Evolutionary conservation across 2,888 invertebrate species (phyloP).

Genomic region (Gastracanthus pulcherrimus): DNA sequence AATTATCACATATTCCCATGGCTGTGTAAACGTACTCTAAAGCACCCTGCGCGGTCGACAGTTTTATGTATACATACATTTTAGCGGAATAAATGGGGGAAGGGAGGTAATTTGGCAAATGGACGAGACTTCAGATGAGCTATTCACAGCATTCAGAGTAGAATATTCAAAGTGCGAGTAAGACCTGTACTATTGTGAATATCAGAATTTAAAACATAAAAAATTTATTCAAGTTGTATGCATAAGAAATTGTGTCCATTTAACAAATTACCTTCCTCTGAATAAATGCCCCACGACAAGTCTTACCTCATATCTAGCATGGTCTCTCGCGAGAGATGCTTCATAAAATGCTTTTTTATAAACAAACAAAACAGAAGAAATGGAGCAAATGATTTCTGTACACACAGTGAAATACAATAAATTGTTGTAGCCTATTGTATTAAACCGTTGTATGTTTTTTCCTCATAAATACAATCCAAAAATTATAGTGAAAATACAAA

Average conservation of each 20-base stretch:
- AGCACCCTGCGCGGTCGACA: conserved; percentile 41
- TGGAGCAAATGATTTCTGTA: conserved; percentile 58
- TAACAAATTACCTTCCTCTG: background rate
- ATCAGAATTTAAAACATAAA: background rate
- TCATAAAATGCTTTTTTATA: conserved; percentile 60
- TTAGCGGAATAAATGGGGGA: conserved; percentile 22
- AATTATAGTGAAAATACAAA: conserved; percentile 28
- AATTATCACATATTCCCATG: conserved; percentile 60
- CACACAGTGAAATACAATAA: conserved; percentile 65
- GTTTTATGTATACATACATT: conserved; percentile 41
- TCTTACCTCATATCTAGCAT: conserved; percentile 59
- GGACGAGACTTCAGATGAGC: conserved; percentile 9
- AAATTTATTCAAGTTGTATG: background rate
- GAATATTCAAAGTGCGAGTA: background rate
- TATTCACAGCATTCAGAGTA: background rate
- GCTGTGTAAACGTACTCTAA: conserved; percentile 68
- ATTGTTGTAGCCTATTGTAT: conserved; percentile 53
- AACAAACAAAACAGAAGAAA: conserved; percentile 36
- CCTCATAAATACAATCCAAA: background rate
- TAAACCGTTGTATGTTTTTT: background rate
- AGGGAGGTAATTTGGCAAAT: conserved; percentile 10
- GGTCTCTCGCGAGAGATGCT: conserved; percentile 55
- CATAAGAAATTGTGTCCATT: background rate
- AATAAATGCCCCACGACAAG: conserved; percentile 32
- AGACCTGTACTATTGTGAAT: too few relatives aligned